These are phyloP conservation scores for Synaphobranchus kaupii DNA, from an alignment of 2,797 vertebrate genomes.

Conservation along the genomic window DNA sequence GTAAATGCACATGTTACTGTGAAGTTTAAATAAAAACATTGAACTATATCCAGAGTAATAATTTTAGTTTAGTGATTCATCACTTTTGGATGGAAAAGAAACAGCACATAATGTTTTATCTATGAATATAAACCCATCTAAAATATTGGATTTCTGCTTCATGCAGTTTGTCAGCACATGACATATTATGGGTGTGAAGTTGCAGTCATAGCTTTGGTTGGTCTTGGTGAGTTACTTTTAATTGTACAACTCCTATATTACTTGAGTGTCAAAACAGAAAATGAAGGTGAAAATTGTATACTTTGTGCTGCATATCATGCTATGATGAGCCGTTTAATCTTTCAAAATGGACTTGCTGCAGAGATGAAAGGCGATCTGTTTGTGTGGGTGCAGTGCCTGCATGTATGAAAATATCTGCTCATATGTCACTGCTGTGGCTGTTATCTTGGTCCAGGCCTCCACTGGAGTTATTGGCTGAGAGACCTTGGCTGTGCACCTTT, in stretches of 20 bases:
- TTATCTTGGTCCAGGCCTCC: conserved; percentile 6
- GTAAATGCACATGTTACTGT: neutral
- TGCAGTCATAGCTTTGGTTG: neutral
- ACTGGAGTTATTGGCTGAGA: neutral
- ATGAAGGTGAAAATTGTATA: neutral
- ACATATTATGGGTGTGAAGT: neutral
- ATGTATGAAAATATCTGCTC: neutral
- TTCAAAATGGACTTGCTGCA: neutral
- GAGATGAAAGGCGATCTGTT: neutral
- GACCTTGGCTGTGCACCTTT: neutral
- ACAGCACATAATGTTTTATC: neutral
- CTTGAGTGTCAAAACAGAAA: neutral
- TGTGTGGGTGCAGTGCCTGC: neutral
- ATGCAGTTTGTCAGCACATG: neutral
- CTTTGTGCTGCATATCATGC: neutral
- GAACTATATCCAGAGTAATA: neutral
- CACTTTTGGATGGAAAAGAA: neutral
- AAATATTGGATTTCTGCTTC: conserved; percentile 4
- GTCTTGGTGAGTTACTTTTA: neutral
- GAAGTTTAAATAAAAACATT: neutral
- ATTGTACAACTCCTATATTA: neutral
- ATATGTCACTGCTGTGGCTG: neutral
- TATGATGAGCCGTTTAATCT: neutral
- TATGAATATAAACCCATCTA: neutral
- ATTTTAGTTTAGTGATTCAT: neutral